Percentiles rank a stretch among this genome's conserved stretches.
These are phyloP conservation scores for Dinoponera quadriceps DNA, from an alignment of 1,140 invertebrate species.

Conservation along the genomic window DNA sequence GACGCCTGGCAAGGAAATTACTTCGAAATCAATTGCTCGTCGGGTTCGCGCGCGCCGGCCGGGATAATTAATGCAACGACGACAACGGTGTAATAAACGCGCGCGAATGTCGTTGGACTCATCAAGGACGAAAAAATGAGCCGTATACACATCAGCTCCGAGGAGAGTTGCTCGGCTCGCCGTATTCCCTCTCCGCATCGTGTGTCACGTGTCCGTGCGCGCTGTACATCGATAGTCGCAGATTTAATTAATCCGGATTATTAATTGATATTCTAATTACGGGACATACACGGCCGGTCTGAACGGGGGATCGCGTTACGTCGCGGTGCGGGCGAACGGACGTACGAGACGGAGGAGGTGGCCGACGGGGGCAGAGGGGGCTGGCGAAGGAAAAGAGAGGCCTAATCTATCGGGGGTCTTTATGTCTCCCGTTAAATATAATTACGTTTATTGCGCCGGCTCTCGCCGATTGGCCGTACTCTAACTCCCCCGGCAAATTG, in stretches of 20 bases:
- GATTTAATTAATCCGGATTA: slow-evolving; percentile 75
- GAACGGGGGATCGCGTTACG: slow-evolving; percentile 61
- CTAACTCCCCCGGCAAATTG: slow-evolving; percentile 74
- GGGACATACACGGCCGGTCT: slow-evolving; percentile 41
- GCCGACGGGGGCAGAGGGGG: slow-evolving; percentile 4
- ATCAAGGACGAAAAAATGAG: slow-evolving; percentile 53
- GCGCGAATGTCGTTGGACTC: slow-evolving; percentile 50
- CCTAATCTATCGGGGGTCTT: slow-evolving; percentile 74
- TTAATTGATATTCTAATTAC: slow-evolving; percentile 81
- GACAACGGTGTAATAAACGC: slow-evolving; percentile 50
- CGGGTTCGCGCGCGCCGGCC: neutral
- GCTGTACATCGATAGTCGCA: slow-evolving; percentile 63
- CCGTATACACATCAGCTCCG: neutral
- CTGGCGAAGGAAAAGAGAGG: slow-evolving; percentile 38
- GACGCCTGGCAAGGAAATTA: slow-evolving; percentile 37
- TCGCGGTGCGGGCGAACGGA: slow-evolving; percentile 34
- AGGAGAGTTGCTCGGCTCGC: slow-evolving; percentile 9
- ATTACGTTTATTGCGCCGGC: slow-evolving; percentile 78
- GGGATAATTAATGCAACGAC: slow-evolving; percentile 49
- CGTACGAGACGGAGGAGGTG: slow-evolving; percentile 33
- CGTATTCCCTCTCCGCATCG: slow-evolving; percentile 31
- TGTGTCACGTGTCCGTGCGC: neutral
- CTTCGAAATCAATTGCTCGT: slow-evolving; percentile 9
- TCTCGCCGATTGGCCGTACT: slow-evolving; percentile 54
- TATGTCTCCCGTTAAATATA: slow-evolving; percentile 79